Evolutionary conservation across 2,113 vertebrate genomes (phyloP).

Genomic region (Lampris megalopsis): DNA sequence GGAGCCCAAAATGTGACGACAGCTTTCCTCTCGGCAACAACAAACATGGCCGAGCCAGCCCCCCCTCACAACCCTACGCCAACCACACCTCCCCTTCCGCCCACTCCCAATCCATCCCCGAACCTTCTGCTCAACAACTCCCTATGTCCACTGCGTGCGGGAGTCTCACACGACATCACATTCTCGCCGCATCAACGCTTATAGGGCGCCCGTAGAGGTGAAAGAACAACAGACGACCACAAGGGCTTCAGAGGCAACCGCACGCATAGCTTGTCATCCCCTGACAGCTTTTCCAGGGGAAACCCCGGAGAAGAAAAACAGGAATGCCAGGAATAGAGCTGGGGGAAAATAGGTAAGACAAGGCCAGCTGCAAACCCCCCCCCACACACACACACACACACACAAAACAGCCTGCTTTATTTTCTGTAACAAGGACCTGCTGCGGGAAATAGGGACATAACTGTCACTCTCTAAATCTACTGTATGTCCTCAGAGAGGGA

Average conservation of each 20-base stretch:
- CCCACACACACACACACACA: background rate
- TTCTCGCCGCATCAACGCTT: constrained; percentile 35
- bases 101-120: constrained; percentile 12
- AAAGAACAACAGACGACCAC: constrained; percentile 59
- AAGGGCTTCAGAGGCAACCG: constrained; percentile 33
- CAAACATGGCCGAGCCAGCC: constrained; percentile 43
- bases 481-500: constrained; percentile 29
- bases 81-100: constrained; percentile 29
- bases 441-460: constrained; percentile 8
- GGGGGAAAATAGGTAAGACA: constrained; percentile 60
- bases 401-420: constrained; percentile 30
- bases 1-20: constrained; percentile 56
- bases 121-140: constrained; percentile 31
- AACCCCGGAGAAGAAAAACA: constrained; percentile 60
- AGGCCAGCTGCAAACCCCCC: too few species aligned
- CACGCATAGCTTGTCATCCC: constrained; percentile 44
- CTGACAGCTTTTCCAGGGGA: constrained; percentile 68
- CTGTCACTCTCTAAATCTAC: constrained; percentile 46
- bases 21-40: constrained; percentile 62
- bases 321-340: constrained; percentile 72
- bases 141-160: constrained; percentile 37
- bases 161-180: constrained; percentile 30
- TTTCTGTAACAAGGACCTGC: constrained; percentile 41
- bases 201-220: constrained; percentile 48
- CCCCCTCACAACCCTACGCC: constrained; percentile 8